Evolutionary conservation across 2,888 invertebrate genomes (phyloP), one percentile per base, ranked within the genome.

Genomic region (Cosmia trapezina): DNA sequence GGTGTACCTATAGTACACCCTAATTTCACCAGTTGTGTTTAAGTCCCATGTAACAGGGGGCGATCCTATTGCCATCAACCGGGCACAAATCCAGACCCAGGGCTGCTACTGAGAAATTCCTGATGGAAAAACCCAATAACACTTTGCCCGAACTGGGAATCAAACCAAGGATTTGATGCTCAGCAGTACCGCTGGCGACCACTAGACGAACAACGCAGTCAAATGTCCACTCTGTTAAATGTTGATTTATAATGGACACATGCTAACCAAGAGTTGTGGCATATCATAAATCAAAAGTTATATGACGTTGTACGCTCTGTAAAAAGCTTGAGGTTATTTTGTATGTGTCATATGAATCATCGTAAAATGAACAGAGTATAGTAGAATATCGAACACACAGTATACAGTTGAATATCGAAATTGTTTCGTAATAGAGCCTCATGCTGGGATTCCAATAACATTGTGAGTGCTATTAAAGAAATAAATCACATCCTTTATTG

Each of bases 381-480:
- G 1, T 33, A n/a, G n/a, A n/a, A n/a, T n/a, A n/a, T n/a, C n/a
- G n/a, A n/a, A n/a, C n/a, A n/a, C n/a, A n/a, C n/a, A n/a, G n/a
- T n/a, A n/a, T n/a, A n/a, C 11, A 47, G 51, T 22, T 12, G 7
- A 22, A 66, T 56, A 28, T 37, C 19, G 1, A 12, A 51, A 51
- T 28, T 41, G 33, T 57, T 66, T 71, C 43, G 19, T 51, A 47
- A 47, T 43, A 28, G 19, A 61, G 53, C 56, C n/a, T 47, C 79
- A 66, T 43, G 72, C 73, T 56, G 78, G 6, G 79, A 65, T 43
- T 11, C 61, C 51, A 78, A 70, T 76, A 57, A 43, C 6, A 54
- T 9, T n/a, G 22, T n/a, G 54, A 80, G 66, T 66, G 79, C 59
- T 62, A 65, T 74, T 73, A 60, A 64, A 76, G 37, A 47, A 78